A percentile compares a stretch with the other conserved stretches of the same genome.
Evolutionary conservation across 2,113 vertebrate species (phyloP).

Genomic region (Sphyrna mokarran): DNA sequence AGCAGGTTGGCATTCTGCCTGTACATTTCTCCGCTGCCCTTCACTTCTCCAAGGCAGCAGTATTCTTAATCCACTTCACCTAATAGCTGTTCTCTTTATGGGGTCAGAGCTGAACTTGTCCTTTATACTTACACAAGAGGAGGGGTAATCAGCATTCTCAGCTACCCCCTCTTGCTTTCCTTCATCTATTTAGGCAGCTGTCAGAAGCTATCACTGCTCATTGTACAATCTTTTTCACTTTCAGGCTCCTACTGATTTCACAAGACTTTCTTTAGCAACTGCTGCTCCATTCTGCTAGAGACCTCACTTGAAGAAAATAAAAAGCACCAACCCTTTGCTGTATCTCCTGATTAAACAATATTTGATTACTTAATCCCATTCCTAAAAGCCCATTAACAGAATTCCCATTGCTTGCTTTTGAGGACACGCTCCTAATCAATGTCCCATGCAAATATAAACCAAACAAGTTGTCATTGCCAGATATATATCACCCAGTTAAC

Average conservation of each 20-base stretch:
- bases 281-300: background rate
- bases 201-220: conserved; percentile 22
- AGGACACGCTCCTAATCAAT: background rate
- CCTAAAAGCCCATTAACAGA: background rate
- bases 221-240: conserved; percentile 9
- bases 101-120: conserved; percentile 32
- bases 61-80: conserved; percentile 31
- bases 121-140: conserved; percentile 30
- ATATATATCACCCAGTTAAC: background rate
- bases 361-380: conserved; percentile 22
- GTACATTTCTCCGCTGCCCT: background rate
- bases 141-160: conserved; percentile 33
- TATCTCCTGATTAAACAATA: conserved; percentile 26
- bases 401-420: background rate
- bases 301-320: conserved; percentile 1
- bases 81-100: background rate
- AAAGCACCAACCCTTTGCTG: conserved; percentile 6
- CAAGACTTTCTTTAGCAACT: conserved; percentile 19
- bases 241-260: conserved; percentile 27
- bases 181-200: conserved; percentile 26
- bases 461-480: conserved; percentile 1
- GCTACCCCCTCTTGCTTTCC: conserved; percentile 16
- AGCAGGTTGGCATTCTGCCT: background rate
- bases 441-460: conserved; percentile 20
- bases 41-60: conserved; percentile 18